phyloP scores from a whole-genome alignment of 2,113 vertebrate genomes.

The Sporophila hypoxantha region DNA sequence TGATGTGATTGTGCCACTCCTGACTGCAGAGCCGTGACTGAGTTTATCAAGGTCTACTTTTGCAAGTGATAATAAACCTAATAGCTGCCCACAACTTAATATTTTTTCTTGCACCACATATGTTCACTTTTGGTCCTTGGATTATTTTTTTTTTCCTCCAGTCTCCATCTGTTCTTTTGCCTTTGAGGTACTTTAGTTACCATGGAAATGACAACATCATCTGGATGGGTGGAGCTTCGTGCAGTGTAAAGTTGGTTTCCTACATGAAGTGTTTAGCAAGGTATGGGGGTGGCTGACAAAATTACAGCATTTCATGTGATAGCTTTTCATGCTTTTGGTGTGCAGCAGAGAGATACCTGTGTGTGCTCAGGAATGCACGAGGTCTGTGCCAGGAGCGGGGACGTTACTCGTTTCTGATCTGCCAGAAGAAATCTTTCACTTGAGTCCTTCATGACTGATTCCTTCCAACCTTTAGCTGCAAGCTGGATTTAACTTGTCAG shows the following conservation, averaged over 20 bases:
- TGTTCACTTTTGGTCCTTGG: conserved; percentile 48
- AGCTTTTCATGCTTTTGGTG: neutral
- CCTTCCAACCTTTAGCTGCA: neutral
- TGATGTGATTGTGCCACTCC: neutral
- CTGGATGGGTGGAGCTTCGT: conserved; percentile 24
- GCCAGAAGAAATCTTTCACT: neutral
- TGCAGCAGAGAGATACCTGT: neutral
- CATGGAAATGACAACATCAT: conserved; percentile 60
- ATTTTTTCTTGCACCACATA: conserved; percentile 55
- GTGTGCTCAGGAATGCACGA: fast-evolving
- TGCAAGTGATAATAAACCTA: conserved; percentile 45
- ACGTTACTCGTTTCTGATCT: neutral
- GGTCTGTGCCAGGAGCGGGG: neutral
- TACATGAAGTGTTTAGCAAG: neutral
- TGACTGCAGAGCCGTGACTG: neutral
- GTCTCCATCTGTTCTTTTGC: conserved; percentile 60
- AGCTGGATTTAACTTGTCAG: neutral
- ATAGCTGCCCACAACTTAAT: conserved; percentile 58
- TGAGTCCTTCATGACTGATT: neutral
- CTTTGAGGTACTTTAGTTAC: conserved; percentile 56
- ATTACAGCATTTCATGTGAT: neutral
- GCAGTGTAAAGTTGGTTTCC: conserved; percentile 31
- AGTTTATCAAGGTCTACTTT: conserved; percentile 41
- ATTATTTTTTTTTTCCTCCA: neutral
- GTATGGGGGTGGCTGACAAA: neutral